phyloP scores from a whole-genome alignment of 2,113 vertebrate species.

The Silurus meridionalis region DNA sequence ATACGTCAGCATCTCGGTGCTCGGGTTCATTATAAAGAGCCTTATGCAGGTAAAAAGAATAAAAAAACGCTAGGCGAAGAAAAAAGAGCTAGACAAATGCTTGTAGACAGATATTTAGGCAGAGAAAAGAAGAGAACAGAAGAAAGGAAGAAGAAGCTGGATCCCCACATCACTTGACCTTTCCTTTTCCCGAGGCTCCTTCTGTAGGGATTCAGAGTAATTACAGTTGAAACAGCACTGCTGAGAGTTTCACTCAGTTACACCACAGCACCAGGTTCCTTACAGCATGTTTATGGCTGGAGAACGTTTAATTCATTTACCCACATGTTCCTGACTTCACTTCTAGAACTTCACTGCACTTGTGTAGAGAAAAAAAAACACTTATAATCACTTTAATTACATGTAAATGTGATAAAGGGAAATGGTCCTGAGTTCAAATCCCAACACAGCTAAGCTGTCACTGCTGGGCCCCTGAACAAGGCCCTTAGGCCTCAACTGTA shows the following conservation, averaged over 20 bases:
- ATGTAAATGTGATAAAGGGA: neutral
- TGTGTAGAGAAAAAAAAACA: neutral
- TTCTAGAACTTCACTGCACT: neutral
- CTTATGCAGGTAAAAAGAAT: slow-evolving; percentile 13
- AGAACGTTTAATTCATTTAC: neutral
- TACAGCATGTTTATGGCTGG: neutral
- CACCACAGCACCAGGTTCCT: neutral
- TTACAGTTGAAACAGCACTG: slow-evolving; percentile 2
- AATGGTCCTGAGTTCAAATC: no score
- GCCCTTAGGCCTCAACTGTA: no score
- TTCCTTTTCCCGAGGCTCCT: neutral
- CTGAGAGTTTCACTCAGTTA: slow-evolving; percentile 6
- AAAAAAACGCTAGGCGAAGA: neutral
- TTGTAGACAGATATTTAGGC: neutral
- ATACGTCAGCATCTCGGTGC: neutral
- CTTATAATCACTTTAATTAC: neutral
- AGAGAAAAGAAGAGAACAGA: neutral
- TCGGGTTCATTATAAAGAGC: slow-evolving; percentile 36
- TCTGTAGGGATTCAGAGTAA: neutral
- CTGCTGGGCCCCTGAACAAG: no score
- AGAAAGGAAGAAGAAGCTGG: neutral
- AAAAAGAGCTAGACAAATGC: neutral
- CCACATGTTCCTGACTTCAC: neutral
- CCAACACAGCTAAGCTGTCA: no score
- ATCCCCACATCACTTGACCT: slow-evolving; percentile 25